A percentile compares a stretch with the other conserved stretches of the same genome.
Conservation (phyloP, 1,140 invertebrate genomes). For the Trigoniulus corallinus region DNA sequence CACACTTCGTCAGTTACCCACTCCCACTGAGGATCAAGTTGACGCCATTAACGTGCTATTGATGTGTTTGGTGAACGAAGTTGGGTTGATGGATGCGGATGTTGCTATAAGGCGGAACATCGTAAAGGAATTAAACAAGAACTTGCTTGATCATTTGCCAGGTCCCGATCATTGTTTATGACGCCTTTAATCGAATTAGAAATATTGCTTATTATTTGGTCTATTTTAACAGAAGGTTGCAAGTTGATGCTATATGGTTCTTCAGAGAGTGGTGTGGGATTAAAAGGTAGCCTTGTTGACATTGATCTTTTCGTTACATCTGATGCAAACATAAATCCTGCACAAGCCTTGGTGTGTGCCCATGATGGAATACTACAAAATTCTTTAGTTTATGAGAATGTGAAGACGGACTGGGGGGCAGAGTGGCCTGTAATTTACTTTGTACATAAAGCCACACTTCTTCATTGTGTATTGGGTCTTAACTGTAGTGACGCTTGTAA, state of each 20-base stretch:
- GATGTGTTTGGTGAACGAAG: slow-evolving; percentile 10
- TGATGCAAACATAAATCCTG: slow-evolving; percentile 10
- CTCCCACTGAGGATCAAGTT: slow-evolving; percentile 15
- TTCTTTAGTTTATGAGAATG: slow-evolving; percentile 11
- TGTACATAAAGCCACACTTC: slow-evolving; percentile 11
- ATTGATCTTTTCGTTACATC: slow-evolving; percentile 19
- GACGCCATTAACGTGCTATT: slow-evolving; percentile 16
- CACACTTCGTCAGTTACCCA: slow-evolving; percentile 17
- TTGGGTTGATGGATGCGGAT: slow-evolving; percentile 14
- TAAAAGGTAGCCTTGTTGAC: slow-evolving; percentile 22
- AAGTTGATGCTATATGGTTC: slow-evolving; percentile 23
- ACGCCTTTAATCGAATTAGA: slow-evolving; percentile 4
- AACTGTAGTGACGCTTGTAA: slow-evolving; percentile 17
- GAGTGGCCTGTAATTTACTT: slow-evolving; percentile 22
- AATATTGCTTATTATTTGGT: slow-evolving; percentile 7
- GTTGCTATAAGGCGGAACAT: slow-evolving; percentile 10
- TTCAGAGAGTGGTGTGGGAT: slow-evolving; percentile 19
- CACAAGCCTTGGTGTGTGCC: slow-evolving; percentile 15
- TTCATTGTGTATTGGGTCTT: slow-evolving; percentile 18
- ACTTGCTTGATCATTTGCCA: slow-evolving; percentile 11
- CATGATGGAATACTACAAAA: slow-evolving; percentile 11
- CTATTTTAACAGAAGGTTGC: slow-evolving; percentile 6
- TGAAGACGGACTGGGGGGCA: slow-evolving; percentile 21
- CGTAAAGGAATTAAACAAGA: slow-evolving; percentile 12
- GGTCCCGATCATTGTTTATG: slow-evolving; percentile 6